Evolutionary conservation across 2,797 vertebrate species (phyloP), one percentile per base, ranked within the genome.

Genomic region (Cirrhinus mrigala): DNA sequence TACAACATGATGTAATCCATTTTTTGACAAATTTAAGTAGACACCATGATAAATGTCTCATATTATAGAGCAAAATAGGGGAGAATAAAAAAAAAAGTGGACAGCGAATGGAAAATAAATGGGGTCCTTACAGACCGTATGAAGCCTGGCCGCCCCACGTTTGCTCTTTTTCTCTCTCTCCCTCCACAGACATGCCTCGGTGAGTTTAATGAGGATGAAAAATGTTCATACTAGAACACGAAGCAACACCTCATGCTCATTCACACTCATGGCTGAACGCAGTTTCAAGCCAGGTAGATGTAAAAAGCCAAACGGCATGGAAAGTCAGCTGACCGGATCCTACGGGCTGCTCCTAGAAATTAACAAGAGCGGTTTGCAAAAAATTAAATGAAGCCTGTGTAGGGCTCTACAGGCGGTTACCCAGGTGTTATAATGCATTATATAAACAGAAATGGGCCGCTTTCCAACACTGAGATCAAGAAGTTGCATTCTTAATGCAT

Each of bases 141-240:
- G 60, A 15, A 62, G 24, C 64, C 64, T 16, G 80, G 10, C 69
- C 54, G 3, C 9, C 29, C 48, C 16, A 14, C 56, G 6, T 82
- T 88, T 90, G 90, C 87, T 87, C 89, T 90, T 58, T 90, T 58
- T 68, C 79, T 56, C 90, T 85, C 75, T 56, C 85, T 87, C 86
- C 10, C 33, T 89, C 89, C 90, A 24, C 87, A 27, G 91, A 90
- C 90, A 91, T 91, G 89, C 90, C 92, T 89, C 90, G 62, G 87
- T 90, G 90, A 87, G 83, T 92, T 94, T 94, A 93, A 94, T 92
- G 91, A 91, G 90, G 90, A 92, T 90, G 90, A 90, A 88, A 85
- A 90, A 94, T 92, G 92, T 90, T 85, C 91, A 93, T 92, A 93
- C 88, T 91, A 93, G 92, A 81, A 85, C 66, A 33, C 50, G 56